These are phyloP conservation scores for Porphyrio hochstetteri DNA, from an alignment of 2,113 vertebrate genomes.

Conservation along the genomic window DNA sequence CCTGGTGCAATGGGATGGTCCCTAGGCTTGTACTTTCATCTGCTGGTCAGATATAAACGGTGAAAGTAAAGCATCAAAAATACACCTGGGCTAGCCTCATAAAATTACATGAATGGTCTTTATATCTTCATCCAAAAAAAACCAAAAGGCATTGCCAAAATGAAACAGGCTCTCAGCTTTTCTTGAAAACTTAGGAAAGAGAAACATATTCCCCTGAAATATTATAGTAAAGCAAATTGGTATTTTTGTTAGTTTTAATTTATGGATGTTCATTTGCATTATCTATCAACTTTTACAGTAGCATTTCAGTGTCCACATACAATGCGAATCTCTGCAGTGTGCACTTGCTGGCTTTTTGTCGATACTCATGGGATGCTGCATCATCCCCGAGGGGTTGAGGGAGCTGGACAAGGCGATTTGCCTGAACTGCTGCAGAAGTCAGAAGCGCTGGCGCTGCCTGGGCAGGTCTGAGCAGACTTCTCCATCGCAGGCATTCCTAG, in stretches of 20 bases:
- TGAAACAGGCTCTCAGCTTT: not conserved
- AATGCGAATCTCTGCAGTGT: not conserved
- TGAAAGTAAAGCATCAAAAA: not conserved
- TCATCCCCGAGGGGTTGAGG: not conserved
- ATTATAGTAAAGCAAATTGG: not conserved
- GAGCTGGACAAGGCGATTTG: not conserved
- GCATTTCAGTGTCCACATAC: not conserved
- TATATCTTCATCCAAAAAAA: not conserved
- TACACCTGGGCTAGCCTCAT: not conserved
- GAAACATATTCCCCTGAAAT: not conserved
- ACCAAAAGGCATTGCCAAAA: not conserved
- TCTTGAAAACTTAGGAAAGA: not conserved
- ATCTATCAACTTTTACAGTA: not conserved
- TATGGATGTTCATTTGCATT: not conserved
- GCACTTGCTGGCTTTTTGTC: not conserved
- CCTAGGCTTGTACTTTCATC: not conserved
- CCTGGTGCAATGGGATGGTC: not conserved
- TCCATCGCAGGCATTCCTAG: not conserved
- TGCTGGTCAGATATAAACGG: not conserved
- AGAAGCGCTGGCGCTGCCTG: not conserved
- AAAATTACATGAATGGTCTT: not conserved
- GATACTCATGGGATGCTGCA: accelerated
- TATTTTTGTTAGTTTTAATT: not conserved
- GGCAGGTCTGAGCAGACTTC: constrained; percentile 32
- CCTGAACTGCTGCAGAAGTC: not conserved